Percentiles rank a stretch among this genome's conserved stretches.
Evolutionary conservation across 2,113 vertebrate species (phyloP).

Genomic region (Rana temporaria): DNA sequence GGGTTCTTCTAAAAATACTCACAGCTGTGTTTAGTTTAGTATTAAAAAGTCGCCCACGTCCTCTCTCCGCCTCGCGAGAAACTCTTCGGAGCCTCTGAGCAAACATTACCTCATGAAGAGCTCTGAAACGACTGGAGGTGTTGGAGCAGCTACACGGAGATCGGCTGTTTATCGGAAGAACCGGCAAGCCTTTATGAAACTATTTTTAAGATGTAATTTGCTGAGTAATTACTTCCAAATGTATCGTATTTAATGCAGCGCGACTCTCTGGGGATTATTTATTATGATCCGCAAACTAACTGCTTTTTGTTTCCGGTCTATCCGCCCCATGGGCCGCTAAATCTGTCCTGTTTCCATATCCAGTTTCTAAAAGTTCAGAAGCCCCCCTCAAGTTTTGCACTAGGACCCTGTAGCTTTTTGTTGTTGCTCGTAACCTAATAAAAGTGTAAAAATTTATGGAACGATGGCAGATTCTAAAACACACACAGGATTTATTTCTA

Average conservation of each 20-base stretch:
- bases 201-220: too few relatives aligned
- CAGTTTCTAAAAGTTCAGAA: too few relatives aligned
- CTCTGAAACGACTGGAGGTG: neutral
- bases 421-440: too few relatives aligned
- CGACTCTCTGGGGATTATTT: neutral
- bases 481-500: too few relatives aligned
- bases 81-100: neutral
- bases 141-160: neutral
- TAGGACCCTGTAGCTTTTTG: too few relatives aligned
- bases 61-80: neutral
- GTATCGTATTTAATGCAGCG: too few relatives aligned
- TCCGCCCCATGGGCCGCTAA: too few relatives aligned
- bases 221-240: too few relatives aligned
- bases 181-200: neutral
- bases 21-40: conserved; percentile 37
- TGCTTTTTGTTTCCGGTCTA: neutral
- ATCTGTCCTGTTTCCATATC: too few relatives aligned
- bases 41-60: neutral
- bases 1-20: conserved; percentile 19
- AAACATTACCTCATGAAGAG: conserved; percentile 15
- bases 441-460: too few relatives aligned
- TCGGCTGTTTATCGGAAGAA: neutral
- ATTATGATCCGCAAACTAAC: neutral
- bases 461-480: too few relatives aligned
- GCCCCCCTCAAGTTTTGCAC: too few relatives aligned